phyloP scores from a whole-genome alignment of 1,140 invertebrate species.

The Diorhabda carinulata region DNA sequence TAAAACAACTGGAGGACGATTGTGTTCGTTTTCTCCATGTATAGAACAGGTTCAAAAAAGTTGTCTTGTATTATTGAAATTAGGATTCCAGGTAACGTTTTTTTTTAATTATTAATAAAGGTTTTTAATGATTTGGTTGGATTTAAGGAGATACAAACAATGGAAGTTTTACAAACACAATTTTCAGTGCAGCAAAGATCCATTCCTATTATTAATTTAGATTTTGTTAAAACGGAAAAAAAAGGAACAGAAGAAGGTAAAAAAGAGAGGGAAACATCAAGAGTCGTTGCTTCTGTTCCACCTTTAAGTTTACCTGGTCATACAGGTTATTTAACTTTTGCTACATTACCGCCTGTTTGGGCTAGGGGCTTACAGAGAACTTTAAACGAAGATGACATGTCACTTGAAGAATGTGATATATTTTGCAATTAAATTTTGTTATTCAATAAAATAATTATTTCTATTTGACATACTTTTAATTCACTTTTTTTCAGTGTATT shows the following conservation, averaged over 20 bases:
- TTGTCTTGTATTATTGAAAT: constrained; percentile 62
- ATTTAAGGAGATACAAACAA: constrained; percentile 67
- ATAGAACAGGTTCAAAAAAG: constrained; percentile 96
- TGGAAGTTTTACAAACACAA: constrained; percentile 84
- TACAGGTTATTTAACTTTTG: constrained; percentile 92
- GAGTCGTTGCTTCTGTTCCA: constrained; percentile 65
- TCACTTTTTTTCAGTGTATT: too few species aligned
- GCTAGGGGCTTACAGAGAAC: constrained; percentile 25
- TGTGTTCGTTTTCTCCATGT: constrained; percentile 97
- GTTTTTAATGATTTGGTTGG: neutral
- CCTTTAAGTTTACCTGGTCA: constrained; percentile 76
- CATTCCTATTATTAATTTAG: constrained; percentile 65
- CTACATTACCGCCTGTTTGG: constrained; percentile 66
- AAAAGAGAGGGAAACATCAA: constrained; percentile 50
- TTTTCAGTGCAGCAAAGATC: constrained; percentile 71
- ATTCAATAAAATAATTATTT: too few species aligned
- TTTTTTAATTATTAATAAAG: neutral
- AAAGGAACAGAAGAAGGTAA: constrained; percentile 50
- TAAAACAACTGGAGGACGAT: constrained; percentile 74
- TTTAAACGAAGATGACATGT: constrained; percentile 21
- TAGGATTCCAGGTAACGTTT: constrained; percentile 63
- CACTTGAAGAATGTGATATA: neutral
- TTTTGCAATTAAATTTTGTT: neutral
- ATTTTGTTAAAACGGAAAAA: constrained; percentile 50
- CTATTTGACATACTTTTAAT: too few species aligned